Conservation (phyloP, 2,797 vertebrate genomes). For the Sebastolobus alascanus region DNA sequence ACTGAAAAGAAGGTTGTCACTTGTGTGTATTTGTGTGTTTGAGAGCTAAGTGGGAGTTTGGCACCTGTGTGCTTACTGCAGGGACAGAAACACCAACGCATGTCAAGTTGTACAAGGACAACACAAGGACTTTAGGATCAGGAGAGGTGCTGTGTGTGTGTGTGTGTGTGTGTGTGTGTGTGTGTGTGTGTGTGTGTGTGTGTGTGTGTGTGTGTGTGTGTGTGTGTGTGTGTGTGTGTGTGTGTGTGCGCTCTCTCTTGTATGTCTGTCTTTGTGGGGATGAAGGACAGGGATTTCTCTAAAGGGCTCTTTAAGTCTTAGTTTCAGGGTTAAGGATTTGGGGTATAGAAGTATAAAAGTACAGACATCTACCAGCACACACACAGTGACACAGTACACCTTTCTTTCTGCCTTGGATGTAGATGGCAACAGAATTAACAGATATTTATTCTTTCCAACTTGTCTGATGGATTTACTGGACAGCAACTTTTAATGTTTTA, state of each 20-base stretch:
- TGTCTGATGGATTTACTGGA: background rate
- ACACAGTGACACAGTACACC: background rate
- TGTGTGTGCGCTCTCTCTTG: background rate
- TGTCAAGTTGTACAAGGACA: conserved; percentile 37
- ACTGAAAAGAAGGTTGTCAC: conserved; percentile 28
- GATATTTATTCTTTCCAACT: background rate
- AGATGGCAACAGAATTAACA: background rate
- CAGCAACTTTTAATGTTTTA: background rate
- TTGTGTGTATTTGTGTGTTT: conserved; percentile 4
- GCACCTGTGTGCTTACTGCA: conserved; percentile 31
- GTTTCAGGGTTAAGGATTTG: background rate
- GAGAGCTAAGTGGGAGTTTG: conserved; percentile 41
- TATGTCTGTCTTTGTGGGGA: background rate
- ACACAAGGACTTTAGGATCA: conserved; percentile 22
- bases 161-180: too few relatives aligned
- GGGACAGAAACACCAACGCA: conserved; percentile 31
- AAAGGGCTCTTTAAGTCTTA: background rate
- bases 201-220: too few relatives aligned
- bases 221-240: conserved; percentile 1
- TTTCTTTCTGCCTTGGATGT: background rate
- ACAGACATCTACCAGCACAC: background rate
- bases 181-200: too few relatives aligned
- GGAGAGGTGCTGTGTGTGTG: conserved; percentile 10
- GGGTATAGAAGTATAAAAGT: background rate
- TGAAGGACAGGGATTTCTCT: background rate